phyloP scores from a whole-genome alignment of 1,140 invertebrate genomes.

The Drosophila subobscura region DNA sequence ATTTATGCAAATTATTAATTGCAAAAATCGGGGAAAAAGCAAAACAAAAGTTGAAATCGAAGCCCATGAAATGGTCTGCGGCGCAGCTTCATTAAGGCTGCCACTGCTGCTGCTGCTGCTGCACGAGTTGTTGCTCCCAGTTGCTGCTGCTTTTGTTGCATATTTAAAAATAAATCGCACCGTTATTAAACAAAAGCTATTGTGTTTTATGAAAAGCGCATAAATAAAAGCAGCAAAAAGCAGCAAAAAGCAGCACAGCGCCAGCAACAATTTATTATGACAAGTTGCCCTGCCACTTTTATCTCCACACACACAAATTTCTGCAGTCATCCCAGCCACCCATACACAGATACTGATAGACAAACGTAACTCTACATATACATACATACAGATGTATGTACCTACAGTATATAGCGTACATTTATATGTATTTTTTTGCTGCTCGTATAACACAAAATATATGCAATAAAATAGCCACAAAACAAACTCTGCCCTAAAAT shows the following conservation, averaged over 20 bases:
- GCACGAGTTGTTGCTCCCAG: conserved; percentile 13
- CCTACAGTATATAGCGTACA: neutral
- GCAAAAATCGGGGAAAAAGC: conserved; percentile 41
- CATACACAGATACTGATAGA: conserved; percentile 12
- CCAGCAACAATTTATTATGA: conserved; percentile 78
- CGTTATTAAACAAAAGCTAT: conserved; percentile 82
- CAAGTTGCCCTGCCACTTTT: conserved; percentile 82
- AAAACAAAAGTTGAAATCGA: conserved; percentile 48
- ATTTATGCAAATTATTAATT: conserved; percentile 78
- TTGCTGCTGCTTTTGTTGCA: conserved; percentile 26
- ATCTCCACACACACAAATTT: conserved; percentile 75
- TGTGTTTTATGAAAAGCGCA: conserved; percentile 80
- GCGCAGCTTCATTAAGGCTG: conserved; percentile 66
- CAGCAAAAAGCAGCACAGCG: conserved; percentile 49
- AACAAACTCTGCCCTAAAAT: conserved; percentile 71
- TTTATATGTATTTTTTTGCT: conserved; percentile 53
- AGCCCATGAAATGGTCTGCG: conserved; percentile 67
- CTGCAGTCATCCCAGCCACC: conserved; percentile 38
- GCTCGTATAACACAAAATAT: conserved; percentile 69
- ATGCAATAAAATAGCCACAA: conserved; percentile 71
- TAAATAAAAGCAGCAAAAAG: conserved; percentile 78
- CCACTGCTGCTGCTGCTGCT: conserved; percentile 51
- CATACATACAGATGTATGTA: conserved; percentile 18
- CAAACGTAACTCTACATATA: conserved; percentile 22
- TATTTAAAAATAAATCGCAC: conserved; percentile 70